These are phyloP conservation scores for Eristalis intricaria DNA, from an alignment of 2,888 invertebrate species.

Conservation along the genomic window DNA sequence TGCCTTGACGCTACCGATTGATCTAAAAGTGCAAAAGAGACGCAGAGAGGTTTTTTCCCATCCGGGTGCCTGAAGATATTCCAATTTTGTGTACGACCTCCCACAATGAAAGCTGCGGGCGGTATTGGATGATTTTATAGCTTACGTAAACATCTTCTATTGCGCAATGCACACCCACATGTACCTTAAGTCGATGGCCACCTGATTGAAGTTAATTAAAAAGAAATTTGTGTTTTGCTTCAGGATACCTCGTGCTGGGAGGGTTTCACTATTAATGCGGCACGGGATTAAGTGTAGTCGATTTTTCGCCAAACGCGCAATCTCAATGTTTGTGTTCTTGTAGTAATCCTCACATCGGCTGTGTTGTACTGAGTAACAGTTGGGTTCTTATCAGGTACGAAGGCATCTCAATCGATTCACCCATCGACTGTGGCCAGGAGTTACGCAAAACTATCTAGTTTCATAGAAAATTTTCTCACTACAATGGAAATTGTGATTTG, in stretches of 20 bases:
- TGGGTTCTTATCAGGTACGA: slow-evolving; percentile 20
- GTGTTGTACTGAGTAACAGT: not conserved
- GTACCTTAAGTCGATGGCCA: not conserved
- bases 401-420: slow-evolving; percentile 18
- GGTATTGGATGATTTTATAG: not conserved
- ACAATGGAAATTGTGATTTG: slow-evolving; percentile 38
- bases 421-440: not conserved
- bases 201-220: slow-evolving; percentile 56
- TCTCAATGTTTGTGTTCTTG: not conserved
- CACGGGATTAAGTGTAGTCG: slow-evolving; percentile 5
- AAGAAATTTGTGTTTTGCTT: slow-evolving; percentile 50
- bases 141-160: not conserved
- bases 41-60: not conserved
- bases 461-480: not conserved
- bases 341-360: not conserved
- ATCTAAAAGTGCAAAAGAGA: slow-evolving; percentile 5
- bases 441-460: not conserved
- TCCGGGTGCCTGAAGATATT: slow-evolving; percentile 11
- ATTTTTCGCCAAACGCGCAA: not conserved
- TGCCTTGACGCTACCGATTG: slow-evolving; percentile 37
- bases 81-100: slow-evolving; percentile 19
- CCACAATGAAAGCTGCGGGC: not conserved
- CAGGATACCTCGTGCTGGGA: slow-evolving; percentile 21
- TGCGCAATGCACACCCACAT: not conserved
- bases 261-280: not conserved